A percentile compares a stretch with the other conserved stretches of the same genome.
Conservation (phyloP, 2,888 invertebrate genomes). For the Agrypnus murinus region DNA sequence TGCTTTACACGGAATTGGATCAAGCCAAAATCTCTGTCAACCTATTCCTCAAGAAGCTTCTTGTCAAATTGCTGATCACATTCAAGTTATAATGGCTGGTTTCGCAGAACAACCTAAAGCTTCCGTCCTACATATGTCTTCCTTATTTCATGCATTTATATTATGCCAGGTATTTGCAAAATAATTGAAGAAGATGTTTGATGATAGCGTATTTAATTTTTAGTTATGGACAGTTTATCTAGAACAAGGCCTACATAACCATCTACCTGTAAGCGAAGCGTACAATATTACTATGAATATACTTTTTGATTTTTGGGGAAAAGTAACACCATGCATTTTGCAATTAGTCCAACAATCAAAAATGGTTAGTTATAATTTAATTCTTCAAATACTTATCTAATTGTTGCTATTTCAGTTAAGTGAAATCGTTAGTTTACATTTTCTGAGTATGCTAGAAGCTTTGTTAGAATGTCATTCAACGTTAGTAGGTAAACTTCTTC, state of each 20-base stretch:
- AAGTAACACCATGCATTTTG: conserved; percentile 96
- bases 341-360: conserved; percentile 94
- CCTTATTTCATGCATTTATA: conserved; percentile 97
- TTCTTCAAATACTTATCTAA: neutral
- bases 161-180: conserved; percentile 87
- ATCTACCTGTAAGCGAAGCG: conserved; percentile 80
- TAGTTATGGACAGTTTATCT: conserved; percentile 98
- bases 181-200: neutral
- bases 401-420: conserved; percentile 86
- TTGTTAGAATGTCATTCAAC: conserved; percentile 96
- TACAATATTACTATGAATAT: conserved; percentile 86
- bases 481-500: conserved; percentile 91
- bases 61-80: conserved; percentile 97
- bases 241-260: conserved; percentile 86
- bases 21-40: conserved; percentile 75
- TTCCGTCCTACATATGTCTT: conserved; percentile 95
- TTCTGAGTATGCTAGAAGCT: conserved; percentile 95
- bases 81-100: conserved; percentile 96
- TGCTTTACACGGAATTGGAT: conserved; percentile 76
- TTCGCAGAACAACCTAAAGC: conserved; percentile 97
- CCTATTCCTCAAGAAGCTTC: conserved; percentile 97
- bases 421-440: conserved; percentile 98
- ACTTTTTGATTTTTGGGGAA: conserved; percentile 98
- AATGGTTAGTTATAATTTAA: conserved; percentile 76
- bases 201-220: conserved; percentile 51